These are phyloP conservation scores for Euura lappo DNA, from an alignment of 1,140 invertebrate species.

Conservation along the genomic window DNA sequence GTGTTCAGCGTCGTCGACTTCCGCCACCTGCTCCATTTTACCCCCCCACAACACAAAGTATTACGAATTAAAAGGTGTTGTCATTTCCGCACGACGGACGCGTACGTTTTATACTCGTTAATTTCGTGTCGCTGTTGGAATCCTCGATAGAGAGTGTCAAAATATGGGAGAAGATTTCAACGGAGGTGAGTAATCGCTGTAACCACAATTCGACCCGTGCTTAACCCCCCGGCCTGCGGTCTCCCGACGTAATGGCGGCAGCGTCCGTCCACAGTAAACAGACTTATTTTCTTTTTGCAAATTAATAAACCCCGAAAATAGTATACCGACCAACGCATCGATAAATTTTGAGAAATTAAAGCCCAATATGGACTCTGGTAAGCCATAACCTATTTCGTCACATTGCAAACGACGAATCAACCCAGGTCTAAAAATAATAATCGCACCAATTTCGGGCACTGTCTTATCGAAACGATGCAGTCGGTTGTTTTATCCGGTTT, in stretches of 20 bases:
- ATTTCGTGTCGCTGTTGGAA: background rate
- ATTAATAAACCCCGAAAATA: background rate
- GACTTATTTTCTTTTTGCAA: background rate
- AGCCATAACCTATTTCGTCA: background rate
- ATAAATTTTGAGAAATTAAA: background rate
- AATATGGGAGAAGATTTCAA: slow-evolving; percentile 56
- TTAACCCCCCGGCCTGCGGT: background rate
- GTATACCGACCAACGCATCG: slow-evolving; percentile 3
- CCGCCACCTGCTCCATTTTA: background rate
- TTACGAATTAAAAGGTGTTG: background rate
- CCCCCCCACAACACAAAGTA: background rate
- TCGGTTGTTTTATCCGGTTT: no score
- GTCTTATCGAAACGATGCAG: no score
- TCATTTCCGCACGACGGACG: background rate
- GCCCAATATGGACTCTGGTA: background rate
- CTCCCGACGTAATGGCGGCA: slow-evolving; percentile 3
- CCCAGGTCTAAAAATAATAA: no score
- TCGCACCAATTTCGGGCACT: no score
- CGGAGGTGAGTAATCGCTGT: slow-evolving; percentile 42
- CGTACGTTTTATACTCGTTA: no score
- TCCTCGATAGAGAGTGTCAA: background rate
- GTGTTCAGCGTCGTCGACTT: background rate
- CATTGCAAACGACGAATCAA: background rate
- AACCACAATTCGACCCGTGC: slow-evolving; percentile 16
- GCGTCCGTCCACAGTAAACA: background rate